Percentiles rank a stretch among this genome's conserved stretches.
Conservation (phyloP, 1,140 invertebrate species). For the Aradophagus sp. region DNA sequence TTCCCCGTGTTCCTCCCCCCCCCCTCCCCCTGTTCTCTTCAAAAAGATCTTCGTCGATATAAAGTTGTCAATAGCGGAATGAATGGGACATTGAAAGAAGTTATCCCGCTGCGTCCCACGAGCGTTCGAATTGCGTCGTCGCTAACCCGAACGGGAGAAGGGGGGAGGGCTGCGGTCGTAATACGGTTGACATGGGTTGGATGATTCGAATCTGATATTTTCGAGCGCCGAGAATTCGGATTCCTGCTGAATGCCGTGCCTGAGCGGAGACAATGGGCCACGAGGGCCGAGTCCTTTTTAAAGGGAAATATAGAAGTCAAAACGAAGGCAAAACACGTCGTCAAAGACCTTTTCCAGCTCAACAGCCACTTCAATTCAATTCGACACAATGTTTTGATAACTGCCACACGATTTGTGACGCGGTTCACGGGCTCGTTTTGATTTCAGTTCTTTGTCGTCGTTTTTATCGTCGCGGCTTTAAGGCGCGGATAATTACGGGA, state of each 20-base stretch:
- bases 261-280: constrained; percentile 36
- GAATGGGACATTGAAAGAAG: constrained; percentile 47
- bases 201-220: constrained; percentile 33
- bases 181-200: constrained; percentile 40
- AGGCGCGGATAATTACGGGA: too few species aligned
- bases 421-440: too few species aligned
- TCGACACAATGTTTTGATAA: constrained; percentile 43
- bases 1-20: background rate
- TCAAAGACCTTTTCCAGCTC: constrained; percentile 28
- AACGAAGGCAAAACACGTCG: constrained; percentile 52
- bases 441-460: too few species aligned
- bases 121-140: constrained; percentile 42
- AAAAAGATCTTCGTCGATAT: constrained; percentile 36
- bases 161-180: constrained; percentile 42
- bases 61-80: constrained; percentile 51
- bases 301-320: constrained; percentile 54
- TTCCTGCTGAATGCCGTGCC: constrained; percentile 21
- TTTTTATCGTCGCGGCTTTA: too few species aligned
- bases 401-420: background rate
- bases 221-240: constrained; percentile 32
- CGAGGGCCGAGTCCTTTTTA: constrained; percentile 28
- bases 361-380: constrained; percentile 24
- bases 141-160: too few species aligned
- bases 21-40: constrained; percentile 1
- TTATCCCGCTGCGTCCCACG: constrained; percentile 51